Base-by-base conservation (phyloP, 1,140 invertebrate species). In the Drosophila subpulchrella region DNA sequence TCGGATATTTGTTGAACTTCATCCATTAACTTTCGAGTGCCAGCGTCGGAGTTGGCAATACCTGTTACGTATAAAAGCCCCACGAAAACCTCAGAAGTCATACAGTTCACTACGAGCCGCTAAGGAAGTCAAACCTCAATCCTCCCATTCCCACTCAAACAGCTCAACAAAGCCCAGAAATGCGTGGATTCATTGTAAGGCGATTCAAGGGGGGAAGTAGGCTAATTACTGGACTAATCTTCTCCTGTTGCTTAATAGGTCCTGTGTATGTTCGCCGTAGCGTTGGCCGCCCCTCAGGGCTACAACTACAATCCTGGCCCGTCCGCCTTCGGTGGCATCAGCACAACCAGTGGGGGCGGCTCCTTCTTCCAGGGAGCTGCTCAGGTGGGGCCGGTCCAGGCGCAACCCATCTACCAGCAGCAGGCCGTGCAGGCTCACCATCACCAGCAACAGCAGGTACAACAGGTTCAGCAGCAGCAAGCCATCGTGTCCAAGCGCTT, bases 401-500 rank as follows among this genome's bases (percentile, higher is more conserved):
- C 76, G 47, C 81, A 86, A 56, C 15, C 51, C 47, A 74, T 77
- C 77, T 84, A 75, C 81, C 89, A 91, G 36, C 86, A 89, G 46
- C 94, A 95, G 0, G 94, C 95, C 0, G 93, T 72, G 34, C 67
- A 72, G 39, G 15, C 48, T 13, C 39, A 51, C 46, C 75, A 78
- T 2, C 80, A 81, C 10, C 81, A 81, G 17, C 76, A 84, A 32
- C 73, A 73, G 42, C 77, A 74, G 27, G 60, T 53, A 2, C 73
- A 89, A 15, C 80, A 80, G 32, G 66, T 58, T 41, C 78, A 81
- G 58, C 76, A 85, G 11, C 91, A 89, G 56, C 86, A 91, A 24
- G 94, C 95, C 0, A 94, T 95, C 5, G 93, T 92, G 5, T 92
- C 91, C 7, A 92, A 92, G 78, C 91, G 90, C 15, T 92, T 92